Evolutionary conservation across 2,888 invertebrate species (phyloP).

Genomic region (Euplexia lucipara): DNA sequence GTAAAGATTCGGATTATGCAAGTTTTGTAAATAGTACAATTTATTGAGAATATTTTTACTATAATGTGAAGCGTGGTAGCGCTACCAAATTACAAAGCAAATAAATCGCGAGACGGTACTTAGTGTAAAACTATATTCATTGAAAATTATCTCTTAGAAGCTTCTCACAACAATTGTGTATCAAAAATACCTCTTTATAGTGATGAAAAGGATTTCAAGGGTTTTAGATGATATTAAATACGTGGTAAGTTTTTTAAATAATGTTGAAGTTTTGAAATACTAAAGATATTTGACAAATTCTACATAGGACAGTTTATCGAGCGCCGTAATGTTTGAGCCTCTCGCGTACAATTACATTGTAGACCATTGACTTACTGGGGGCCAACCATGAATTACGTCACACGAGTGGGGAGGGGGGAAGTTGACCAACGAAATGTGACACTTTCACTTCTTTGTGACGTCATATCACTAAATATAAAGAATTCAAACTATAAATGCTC

Average conservation of each 20-base stretch:
- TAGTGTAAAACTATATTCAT: slow-evolving; percentile 75
- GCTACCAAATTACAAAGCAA: slow-evolving; percentile 37
- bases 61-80: slow-evolving; percentile 44
- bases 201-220: slow-evolving; percentile 89
- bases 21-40: slow-evolving; percentile 86
- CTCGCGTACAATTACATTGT: slow-evolving; percentile 72
- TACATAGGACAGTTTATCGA: slow-evolving; percentile 80
- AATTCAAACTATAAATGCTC: no score
- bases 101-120: slow-evolving; percentile 70
- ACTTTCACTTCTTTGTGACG: no score
- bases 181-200: slow-evolving; percentile 90
- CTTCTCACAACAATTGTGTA: slow-evolving; percentile 79
- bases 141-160: slow-evolving; percentile 71
- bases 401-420: no score
- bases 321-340: slow-evolving; percentile 64
- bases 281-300: slow-evolving; percentile 85
- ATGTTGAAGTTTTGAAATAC: slow-evolving; percentile 86
- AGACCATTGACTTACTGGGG: slow-evolving; percentile 63
- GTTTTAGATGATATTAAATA: slow-evolving; percentile 86
- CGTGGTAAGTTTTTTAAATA: slow-evolving; percentile 86
- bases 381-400: no score
- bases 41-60: slow-evolving; percentile 74
- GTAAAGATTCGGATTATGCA: slow-evolving; percentile 74
- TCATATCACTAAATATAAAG: no score
- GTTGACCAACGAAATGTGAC: no score